Evolutionary conservation across 2,797 vertebrate species (phyloP).

Genomic region (Anas acuta): DNA sequence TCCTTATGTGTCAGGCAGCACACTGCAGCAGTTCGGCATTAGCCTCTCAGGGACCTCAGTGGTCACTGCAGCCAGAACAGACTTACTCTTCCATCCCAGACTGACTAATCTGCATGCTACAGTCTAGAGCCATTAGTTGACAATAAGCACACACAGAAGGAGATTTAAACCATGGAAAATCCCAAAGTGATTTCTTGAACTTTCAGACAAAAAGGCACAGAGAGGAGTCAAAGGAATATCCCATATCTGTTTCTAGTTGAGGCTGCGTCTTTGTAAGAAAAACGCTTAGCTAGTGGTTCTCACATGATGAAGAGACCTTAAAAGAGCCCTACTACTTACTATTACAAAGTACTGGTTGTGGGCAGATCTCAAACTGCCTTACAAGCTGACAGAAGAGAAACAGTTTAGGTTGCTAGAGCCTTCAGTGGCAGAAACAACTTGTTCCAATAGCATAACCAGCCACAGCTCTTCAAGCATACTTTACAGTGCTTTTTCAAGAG

Average conservation of each 20-base stretch:
- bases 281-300: neutral
- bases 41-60: neutral
- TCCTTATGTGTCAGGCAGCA: neutral
- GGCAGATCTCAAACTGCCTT: neutral
- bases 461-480: neutral
- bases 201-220: neutral
- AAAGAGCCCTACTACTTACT: neutral
- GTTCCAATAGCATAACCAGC: neutral
- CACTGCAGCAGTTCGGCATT: neutral
- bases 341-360: neutral
- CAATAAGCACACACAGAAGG: neutral
- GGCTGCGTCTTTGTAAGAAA: neutral
- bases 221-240: neutral
- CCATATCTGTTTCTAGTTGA: neutral
- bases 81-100: neutral
- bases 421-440: neutral
- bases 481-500: neutral
- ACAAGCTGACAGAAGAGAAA: neutral
- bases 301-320: neutral
- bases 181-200: neutral
- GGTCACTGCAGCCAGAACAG: neutral
- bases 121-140: neutral
- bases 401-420: neutral
- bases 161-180: neutral
- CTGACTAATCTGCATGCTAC: neutral